These are phyloP conservation scores for Peucedramus taeniatus DNA, from an alignment of 2,113 vertebrate species.

Conservation along the genomic window DNA sequence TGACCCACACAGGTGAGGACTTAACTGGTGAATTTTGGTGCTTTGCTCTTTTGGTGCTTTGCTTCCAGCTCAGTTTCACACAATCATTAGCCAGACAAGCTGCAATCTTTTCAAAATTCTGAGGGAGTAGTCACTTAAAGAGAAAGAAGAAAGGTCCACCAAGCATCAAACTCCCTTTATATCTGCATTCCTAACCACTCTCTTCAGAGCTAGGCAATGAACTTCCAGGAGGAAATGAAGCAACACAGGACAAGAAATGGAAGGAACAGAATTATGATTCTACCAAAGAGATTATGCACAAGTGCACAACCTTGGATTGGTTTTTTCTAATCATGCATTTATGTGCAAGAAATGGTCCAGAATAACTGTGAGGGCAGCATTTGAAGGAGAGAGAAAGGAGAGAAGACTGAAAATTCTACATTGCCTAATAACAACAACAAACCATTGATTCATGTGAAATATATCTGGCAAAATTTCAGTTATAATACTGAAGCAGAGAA, in stretches of 20 bases:
- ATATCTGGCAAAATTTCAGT: not conserved
- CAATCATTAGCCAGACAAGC: not conserved
- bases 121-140: not conserved
- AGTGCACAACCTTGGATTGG: not conserved
- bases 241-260: not conserved
- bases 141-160: not conserved
- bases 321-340: not conserved
- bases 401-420: not conserved
- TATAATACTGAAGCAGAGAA: not conserved
- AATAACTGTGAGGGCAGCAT: not conserved
- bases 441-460: not conserved
- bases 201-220: not conserved
- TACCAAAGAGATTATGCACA: not conserved
- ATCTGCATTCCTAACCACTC: not conserved
- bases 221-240: not conserved
- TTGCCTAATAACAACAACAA: not conserved
- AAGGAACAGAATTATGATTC: not conserved
- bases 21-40: not conserved
- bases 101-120: not conserved
- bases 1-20: not conserved
- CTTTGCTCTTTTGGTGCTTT: not conserved
- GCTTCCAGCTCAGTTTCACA: not conserved
- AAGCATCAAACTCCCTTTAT: accelerated
- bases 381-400: not conserved
- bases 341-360: not conserved